A percentile compares a stretch with the other conserved stretches of the same genome.
Conservation (phyloP, 1,140 invertebrate species). For the Xylocopa sonorina region DNA sequence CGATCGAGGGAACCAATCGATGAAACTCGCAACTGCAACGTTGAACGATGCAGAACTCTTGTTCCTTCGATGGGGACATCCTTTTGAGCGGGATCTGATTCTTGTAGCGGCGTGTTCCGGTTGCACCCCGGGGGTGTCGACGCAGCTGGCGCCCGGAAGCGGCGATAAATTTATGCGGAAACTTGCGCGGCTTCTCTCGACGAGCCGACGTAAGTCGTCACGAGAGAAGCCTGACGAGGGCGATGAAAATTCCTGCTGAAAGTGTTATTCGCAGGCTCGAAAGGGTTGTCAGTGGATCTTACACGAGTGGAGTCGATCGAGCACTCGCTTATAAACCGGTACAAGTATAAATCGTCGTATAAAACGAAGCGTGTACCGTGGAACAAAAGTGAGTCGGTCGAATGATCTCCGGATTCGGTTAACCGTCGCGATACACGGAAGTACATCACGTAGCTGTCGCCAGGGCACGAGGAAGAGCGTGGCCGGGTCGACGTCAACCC, state of each 20-base stretch:
- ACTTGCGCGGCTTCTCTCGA: conserved; percentile 54
- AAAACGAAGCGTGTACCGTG: no score
- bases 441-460: neutral
- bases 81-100: neutral
- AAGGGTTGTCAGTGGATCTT: conserved; percentile 2
- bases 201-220: conserved; percentile 56
- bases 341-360: no score
- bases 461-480: neutral
- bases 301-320: neutral
- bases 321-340: no score
- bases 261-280: neutral
- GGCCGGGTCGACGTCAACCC: neutral
- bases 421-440: no score
- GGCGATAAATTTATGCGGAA: conserved; percentile 69
- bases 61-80: neutral
- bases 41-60: neutral
- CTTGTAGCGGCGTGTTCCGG: neutral
- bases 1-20: neutral
- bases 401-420: no score
- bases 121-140: neutral
- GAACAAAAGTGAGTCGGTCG: no score
- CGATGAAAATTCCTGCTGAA: conserved; percentile 12
- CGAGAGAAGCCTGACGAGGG: neutral
- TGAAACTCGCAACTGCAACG: neutral
- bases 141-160: conserved; percentile 44